Conservation (phyloP, 2,797 vertebrate genomes). For the Rhabdomys pumilio region DNA sequence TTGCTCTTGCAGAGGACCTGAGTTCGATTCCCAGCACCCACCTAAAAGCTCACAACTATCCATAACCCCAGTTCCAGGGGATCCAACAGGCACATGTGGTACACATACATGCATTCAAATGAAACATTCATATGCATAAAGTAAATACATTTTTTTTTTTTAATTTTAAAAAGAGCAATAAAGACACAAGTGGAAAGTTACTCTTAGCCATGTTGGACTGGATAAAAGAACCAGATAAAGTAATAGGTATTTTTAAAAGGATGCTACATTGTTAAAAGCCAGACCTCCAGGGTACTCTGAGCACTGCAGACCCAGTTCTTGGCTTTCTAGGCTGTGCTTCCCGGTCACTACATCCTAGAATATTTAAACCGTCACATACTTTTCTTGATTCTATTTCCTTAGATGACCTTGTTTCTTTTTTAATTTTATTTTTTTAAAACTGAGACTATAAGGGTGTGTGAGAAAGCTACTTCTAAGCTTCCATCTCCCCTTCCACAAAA, state of each 20-base stretch:
- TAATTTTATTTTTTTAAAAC: background rate
- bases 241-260: background rate
- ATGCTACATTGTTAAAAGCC: background rate
- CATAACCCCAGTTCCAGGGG: background rate
- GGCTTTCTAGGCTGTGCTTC: too few relatives aligned
- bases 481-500: background rate
- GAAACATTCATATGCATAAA: background rate
- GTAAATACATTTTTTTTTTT: background rate
- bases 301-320: background rate
- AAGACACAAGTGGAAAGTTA: background rate
- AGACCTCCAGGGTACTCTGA: background rate
- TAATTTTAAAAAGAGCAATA: constrained; percentile 18
- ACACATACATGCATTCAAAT: background rate
- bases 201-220: background rate
- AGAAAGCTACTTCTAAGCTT: background rate
- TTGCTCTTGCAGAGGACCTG: background rate
- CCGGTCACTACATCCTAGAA: background rate
- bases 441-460: background rate
- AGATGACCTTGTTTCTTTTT: background rate
- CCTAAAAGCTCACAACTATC: background rate
- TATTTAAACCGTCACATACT: background rate
- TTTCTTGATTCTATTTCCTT: background rate
- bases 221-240: background rate
- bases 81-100: background rate
- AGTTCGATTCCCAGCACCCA: background rate